Evolutionary conservation across 2,797 vertebrate species (phyloP).

Genomic region (Enteromius paludinosus): DNA sequence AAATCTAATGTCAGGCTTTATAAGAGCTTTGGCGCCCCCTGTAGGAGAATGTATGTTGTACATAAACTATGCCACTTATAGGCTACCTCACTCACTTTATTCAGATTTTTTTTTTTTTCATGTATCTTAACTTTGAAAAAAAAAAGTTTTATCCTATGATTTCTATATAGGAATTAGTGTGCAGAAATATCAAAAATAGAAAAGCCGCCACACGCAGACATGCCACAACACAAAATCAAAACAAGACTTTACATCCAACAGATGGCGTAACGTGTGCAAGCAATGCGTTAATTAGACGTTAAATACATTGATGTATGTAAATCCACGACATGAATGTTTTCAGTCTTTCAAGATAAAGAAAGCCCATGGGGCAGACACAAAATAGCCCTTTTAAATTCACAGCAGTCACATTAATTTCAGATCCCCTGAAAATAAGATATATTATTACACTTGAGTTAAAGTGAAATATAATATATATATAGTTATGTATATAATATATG

Average conservation of each 20-base stretch:
- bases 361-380: neutral
- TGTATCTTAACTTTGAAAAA: neutral
- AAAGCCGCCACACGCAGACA: neutral
- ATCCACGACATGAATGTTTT: neutral
- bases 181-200: neutral
- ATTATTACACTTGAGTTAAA: neutral
- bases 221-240: neutral
- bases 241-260: constrained; percentile 25
- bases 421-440: neutral
- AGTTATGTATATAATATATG: neutral
- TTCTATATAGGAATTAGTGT: neutral
- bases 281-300: neutral
- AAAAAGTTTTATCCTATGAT: neutral
- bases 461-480: neutral
- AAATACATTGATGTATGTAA: neutral
- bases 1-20: neutral
- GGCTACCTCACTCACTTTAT: neutral
- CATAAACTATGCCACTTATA: neutral
- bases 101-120: neutral
- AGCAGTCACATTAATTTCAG: neutral
- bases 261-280: constrained; percentile 36
- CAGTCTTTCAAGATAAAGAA: neutral
- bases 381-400: neutral
- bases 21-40: constrained; percentile 33
- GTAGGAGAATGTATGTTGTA: neutral